Conservation (phyloP, 1,140 invertebrate genomes). For the Cydia strobilella region DNA sequence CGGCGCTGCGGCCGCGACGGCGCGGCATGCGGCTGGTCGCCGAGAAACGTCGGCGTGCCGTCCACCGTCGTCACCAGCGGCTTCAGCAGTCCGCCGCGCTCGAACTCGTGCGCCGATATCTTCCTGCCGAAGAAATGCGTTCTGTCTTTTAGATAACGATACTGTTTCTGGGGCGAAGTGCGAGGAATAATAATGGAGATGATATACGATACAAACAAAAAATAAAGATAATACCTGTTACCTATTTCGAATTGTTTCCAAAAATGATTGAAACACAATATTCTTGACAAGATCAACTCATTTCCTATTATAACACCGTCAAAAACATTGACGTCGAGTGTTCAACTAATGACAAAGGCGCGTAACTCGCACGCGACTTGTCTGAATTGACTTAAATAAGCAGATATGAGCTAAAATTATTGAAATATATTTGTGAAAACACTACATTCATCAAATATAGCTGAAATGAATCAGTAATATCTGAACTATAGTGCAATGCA, state of each 20-base stretch:
- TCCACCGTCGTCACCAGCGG: conserved; percentile 95
- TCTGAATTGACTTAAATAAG: no score
- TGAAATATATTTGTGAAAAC: not conserved
- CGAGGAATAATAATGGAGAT: not conserved
- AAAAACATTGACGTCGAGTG: not conserved
- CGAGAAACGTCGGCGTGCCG: conserved; percentile 93
- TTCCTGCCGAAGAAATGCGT: conserved; percentile 81
- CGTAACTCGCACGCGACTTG: no score
- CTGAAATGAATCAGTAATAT: not conserved
- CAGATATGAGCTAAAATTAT: not conserved
- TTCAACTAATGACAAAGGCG: no score
- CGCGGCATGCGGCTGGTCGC: conserved; percentile 72
- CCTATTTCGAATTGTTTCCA: not conserved
- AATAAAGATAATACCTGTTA: not conserved
- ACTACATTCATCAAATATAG: not conserved
- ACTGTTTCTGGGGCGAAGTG: conserved; percentile 25
- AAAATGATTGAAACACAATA: not conserved
- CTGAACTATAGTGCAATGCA: not conserved
- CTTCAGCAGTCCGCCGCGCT: conserved; percentile 93
- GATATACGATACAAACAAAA: conserved; percentile 6
- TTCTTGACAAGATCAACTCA: not conserved
- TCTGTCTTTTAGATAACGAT: conserved; percentile 24
- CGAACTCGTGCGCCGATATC: conserved; percentile 97
- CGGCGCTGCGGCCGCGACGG: conserved; percentile 84
- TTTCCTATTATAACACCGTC: not conserved